Evolutionary conservation across 2,797 vertebrate genomes (phyloP).

Genomic region (Nannoperca obscura): DNA sequence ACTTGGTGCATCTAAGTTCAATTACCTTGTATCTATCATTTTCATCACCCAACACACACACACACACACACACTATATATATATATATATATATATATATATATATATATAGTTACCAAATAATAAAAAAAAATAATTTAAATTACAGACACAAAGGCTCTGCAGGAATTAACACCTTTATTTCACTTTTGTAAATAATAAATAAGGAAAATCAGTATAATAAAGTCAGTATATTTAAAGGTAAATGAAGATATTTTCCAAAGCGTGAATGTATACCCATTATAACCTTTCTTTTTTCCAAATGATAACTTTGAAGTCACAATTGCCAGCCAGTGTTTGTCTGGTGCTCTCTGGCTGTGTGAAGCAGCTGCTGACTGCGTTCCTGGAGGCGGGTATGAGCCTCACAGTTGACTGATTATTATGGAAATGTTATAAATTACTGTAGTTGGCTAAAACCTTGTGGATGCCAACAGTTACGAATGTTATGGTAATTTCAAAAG

Average conservation of each 20-base stretch:
- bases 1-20: neutral
- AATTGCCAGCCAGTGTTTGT: constrained; percentile 22
- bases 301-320: constrained; percentile 24
- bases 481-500: constrained; percentile 2
- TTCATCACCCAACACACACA: too few species aligned
- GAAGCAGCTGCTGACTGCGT: constrained; percentile 50
- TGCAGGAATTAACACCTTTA: neutral
- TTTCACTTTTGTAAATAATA: neutral
- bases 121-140: neutral
- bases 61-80: too few species aligned
- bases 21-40: neutral
- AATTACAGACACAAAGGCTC: neutral
- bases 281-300: constrained; percentile 15
- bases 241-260: constrained; percentile 10
- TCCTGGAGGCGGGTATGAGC: constrained; percentile 37
- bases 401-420: constrained; percentile 45
- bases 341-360: constrained; percentile 31
- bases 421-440: constrained; percentile 62
- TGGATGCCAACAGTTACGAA: constrained; percentile 15
- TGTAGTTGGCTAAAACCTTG: constrained; percentile 30
- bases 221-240: constrained; percentile 6
- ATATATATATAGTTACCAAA: too few species aligned
- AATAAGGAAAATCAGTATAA: neutral
- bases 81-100: too few species aligned
- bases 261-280: neutral